phyloP scores from a whole-genome alignment of 2,113 vertebrate species.

The Parus major region DNA sequence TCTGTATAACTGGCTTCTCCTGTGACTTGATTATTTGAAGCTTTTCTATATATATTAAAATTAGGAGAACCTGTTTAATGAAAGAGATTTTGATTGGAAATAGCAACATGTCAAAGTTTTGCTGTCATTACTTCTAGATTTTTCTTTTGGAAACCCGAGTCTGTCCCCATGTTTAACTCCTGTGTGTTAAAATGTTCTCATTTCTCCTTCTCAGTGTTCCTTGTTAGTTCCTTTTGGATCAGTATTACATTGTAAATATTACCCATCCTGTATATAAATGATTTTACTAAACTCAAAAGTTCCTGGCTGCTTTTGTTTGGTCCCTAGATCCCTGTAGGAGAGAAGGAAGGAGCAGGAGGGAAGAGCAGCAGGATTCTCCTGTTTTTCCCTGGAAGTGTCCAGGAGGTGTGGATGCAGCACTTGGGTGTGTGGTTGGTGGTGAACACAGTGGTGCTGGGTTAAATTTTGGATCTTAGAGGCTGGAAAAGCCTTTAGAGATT shows the following conservation, averaged over 20 bases:
- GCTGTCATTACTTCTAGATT: background rate
- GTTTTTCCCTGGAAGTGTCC: background rate
- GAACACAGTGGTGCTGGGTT: background rate
- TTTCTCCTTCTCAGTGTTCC: slow-evolving; percentile 48
- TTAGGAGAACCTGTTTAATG: slow-evolving; percentile 8
- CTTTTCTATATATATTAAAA: background rate
- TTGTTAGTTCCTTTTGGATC: slow-evolving; percentile 60
- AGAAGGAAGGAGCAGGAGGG: background rate
- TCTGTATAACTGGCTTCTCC: slow-evolving; percentile 35
- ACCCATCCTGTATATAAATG: slow-evolving; percentile 73
- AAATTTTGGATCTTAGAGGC: background rate
- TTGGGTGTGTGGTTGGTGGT: background rate
- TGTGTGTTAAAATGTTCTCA: slow-evolving; percentile 24
- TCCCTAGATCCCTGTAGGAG: background rate
- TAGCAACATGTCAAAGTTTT: background rate
- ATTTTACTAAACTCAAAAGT: slow-evolving; percentile 72
- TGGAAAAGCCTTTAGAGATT: too few relatives aligned
- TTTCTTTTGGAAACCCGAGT: background rate
- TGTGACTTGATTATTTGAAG: slow-evolving; percentile 26
- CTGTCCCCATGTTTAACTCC: slow-evolving; percentile 22
- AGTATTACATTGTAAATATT: slow-evolving; percentile 77
- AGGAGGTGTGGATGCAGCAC: background rate
- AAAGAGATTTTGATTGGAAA: slow-evolving; percentile 1
- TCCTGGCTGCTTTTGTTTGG: slow-evolving; percentile 23
- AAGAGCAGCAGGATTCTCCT: background rate